These are phyloP conservation scores for Cathartes aura DNA, from an alignment of 2,113 vertebrate genomes.

Conservation along the genomic window DNA sequence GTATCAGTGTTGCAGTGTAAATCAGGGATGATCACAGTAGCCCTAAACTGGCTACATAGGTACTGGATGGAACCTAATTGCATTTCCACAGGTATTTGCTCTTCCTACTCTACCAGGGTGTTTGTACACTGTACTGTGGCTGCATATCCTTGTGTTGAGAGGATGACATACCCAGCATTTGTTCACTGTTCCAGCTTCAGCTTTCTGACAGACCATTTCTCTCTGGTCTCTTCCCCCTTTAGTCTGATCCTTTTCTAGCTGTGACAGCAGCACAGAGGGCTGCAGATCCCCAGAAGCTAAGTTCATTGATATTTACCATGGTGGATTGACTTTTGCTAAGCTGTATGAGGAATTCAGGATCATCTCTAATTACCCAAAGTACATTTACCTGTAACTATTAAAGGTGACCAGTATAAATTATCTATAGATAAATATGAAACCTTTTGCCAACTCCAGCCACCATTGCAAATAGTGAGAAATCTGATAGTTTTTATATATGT, in stretches of 20 bases:
- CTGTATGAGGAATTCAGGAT: neutral
- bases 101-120: accelerated
- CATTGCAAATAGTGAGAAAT: neutral
- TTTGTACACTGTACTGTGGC: neutral
- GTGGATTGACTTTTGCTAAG: neutral
- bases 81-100: neutral
- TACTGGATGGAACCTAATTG: neutral
- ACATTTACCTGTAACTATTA: neutral
- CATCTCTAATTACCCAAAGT: neutral
- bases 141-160: neutral
- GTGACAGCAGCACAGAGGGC: neutral
- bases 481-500: neutral
- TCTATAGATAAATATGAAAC: neutral
- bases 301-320: accelerated
- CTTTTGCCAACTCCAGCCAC: neutral
- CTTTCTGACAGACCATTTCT: neutral
- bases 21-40: neutral
- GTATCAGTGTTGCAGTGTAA: neutral
- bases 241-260: neutral
- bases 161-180: neutral
- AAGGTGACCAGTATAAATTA: neutral
- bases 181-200: neutral
- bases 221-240: neutral
- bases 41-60: neutral
- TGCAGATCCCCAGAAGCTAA: neutral